A percentile compares a stretch with the other conserved stretches of the same genome.
Conservation (phyloP, 2,113 vertebrate species). For the Bujurquina vittata region DNA sequence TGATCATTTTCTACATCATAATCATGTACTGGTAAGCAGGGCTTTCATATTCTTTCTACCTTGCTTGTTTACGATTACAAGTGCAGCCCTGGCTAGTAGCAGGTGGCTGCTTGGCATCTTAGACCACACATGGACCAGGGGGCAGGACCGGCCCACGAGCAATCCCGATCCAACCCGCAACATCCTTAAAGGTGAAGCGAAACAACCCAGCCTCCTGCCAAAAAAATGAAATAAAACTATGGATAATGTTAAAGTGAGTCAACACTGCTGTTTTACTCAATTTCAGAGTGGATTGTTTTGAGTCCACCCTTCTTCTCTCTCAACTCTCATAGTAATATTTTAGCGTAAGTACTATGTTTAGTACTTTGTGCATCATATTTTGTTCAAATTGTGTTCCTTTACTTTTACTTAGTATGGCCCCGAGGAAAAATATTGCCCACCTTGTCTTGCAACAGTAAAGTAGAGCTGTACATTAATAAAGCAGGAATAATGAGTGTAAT, state of each 20-base stretch:
- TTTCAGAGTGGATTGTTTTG: neutral
- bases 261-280: neutral
- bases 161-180: too few species aligned
- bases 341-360: too few species aligned
- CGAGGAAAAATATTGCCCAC: neutral
- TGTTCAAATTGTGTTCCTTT: too few species aligned
- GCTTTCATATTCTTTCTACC: constrained; percentile 1
- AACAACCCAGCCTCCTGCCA: too few species aligned
- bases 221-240: too few species aligned
- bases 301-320: neutral
- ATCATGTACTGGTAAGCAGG: neutral
- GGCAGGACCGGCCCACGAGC: too few species aligned
- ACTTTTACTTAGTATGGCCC: neutral
- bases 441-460: neutral
- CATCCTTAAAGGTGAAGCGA: too few species aligned
- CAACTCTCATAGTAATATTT: too few species aligned
- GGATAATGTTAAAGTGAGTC: neutral
- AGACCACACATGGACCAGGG: neutral
- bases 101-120: neutral
- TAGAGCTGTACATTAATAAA: neutral
- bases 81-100: neutral
- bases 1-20: constrained; percentile 11
- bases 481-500: neutral
- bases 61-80: neutral
- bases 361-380: too few species aligned